Evolutionary conservation across 2,888 invertebrate species (phyloP).

Genomic region (Cantharis nigra): DNA sequence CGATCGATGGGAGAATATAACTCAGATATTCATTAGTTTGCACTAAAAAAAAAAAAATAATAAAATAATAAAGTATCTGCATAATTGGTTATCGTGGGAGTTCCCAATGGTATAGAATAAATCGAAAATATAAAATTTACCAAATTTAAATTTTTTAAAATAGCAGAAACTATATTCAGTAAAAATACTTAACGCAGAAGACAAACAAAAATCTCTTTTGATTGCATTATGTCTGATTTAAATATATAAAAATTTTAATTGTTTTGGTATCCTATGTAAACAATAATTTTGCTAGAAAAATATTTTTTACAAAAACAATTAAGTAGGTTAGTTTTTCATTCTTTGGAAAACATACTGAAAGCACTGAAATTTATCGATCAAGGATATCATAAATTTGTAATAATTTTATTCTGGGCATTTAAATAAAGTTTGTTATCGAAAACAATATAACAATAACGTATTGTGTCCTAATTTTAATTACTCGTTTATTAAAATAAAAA

Average conservation of each 20-base stretch:
- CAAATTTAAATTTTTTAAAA: not conserved
- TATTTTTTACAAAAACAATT: not conserved
- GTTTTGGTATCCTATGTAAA: not conserved
- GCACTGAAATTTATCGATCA: not conserved
- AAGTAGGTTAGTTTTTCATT: not conserved
- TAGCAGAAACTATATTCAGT: not conserved
- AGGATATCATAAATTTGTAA: not conserved
- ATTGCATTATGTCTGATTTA: not conserved
- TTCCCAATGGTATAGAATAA: no score
- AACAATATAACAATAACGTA: not conserved
- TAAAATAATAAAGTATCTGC: no score
- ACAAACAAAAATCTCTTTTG: not conserved
- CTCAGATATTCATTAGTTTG: no score
- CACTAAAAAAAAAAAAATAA: no score
- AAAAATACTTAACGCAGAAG: not conserved
- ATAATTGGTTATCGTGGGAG: no score
- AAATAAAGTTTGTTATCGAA: not conserved
- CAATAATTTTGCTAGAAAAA: not conserved
- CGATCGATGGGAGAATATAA: no score
- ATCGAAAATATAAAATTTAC: not conserved
- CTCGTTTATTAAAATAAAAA: not conserved
- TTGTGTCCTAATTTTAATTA: not conserved
- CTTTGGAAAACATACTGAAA: not conserved
- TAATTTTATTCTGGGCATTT: not conserved
- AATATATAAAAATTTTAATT: not conserved